Conservation (phyloP, 2,113 vertebrate genomes). For the Oceanites oceanicus region DNA sequence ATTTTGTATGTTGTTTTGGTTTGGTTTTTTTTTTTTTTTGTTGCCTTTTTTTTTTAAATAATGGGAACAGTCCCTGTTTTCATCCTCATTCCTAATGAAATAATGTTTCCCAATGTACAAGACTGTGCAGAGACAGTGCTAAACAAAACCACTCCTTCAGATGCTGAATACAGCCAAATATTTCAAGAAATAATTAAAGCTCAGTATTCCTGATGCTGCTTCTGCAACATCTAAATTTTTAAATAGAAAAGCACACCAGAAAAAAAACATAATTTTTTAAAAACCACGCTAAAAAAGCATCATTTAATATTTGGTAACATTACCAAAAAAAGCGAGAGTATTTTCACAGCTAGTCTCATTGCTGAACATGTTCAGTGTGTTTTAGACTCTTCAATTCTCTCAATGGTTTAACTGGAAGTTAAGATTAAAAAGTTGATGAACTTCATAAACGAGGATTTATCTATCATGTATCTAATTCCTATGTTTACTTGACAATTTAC, state of each 20-base stretch:
- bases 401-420: conserved; percentile 45
- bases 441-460: background rate
- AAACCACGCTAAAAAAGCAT: background rate
- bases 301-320: conserved; percentile 37
- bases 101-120: background rate
- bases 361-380: conserved; percentile 21
- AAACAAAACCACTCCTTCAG: background rate
- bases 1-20: background rate
- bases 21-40: background rate
- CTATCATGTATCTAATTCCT: background rate
- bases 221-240: background rate
- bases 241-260: background rate
- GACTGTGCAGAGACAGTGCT: background rate
- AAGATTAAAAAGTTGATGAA: conserved; percentile 36
- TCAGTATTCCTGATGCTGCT: background rate
- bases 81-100: background rate
- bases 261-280: background rate
- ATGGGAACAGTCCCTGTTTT: background rate
- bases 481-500: background rate
- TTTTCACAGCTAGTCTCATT: conserved; percentile 44
- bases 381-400: conserved; percentile 46
- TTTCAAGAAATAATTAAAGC: background rate
- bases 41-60: background rate
- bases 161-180: background rate
- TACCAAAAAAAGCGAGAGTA: conserved; percentile 10